Evolutionary conservation across 2,113 vertebrate genomes (phyloP), one percentile per base, ranked within the genome.

Genomic region (Pantherophis guttatus): DNA sequence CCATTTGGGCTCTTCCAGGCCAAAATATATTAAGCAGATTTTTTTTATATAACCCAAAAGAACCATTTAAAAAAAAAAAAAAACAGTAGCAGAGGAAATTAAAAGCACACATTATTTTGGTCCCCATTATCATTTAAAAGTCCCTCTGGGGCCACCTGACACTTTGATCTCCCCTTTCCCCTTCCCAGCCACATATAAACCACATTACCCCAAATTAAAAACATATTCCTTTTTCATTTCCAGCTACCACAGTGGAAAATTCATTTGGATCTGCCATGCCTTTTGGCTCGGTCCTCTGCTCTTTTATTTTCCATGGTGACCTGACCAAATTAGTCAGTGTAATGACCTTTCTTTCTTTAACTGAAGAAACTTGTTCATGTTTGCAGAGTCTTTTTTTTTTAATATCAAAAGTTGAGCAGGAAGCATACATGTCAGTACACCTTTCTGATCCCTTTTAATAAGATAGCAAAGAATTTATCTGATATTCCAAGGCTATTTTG

Each of bases 101-200:
- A 93, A 96, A 96, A 95, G 70, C 70, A 91, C 86, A 93, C 93
- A 95, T 95, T 94, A 88, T 39, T 94, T 54, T 90, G 93, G 58
- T 90, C 70, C 29, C n/a, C 90, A 21, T 89, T 91, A 52, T 53
- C 95, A 95, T 55, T 90, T 95, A 87, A 44, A 96, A 93, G 90
- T 90, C 39, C 88, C 86, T 95, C 88, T 95, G 92, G 24, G 87
- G 59, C 33, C 91, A 93, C 89, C 89, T 95, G 94, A 87, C 44
- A 17, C 94, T 96, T 96, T 95, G 93, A 97, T 96, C 93, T 95
- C n/a, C n/a, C 13, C 50, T 94, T 58, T 94, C 44, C 87, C 58
- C 92, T 95, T 93, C 23, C 90, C 95, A 96, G 90, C 53, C 93
- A 91, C 53, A 17, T 55, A 3, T 90, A 0, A 94, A 29, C 33